Base-by-base conservation (phyloP, 2,888 invertebrate species). In the Oligia strigilis region DNA sequence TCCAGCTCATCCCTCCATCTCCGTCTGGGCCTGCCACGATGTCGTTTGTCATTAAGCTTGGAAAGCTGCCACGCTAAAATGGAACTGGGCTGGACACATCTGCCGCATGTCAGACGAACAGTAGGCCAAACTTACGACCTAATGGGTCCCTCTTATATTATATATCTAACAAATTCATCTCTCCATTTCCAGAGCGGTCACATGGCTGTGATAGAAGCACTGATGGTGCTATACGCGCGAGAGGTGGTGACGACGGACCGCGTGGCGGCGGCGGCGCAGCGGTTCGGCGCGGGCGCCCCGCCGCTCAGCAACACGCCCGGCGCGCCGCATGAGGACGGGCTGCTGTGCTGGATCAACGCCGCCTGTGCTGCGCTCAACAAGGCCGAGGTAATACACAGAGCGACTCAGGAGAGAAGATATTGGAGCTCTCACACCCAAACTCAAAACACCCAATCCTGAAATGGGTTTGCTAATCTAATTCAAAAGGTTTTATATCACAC, bases 131-230 rank as follows among this genome's bases (percentile, higher is more conserved):
- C 29, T 29, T 29, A 29, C 29, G 29, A 29, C 29, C 29, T 1
- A 29, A 29, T 29, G 29, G 29, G 29, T 29, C 29, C 29, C 29
- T 29, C 29, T 29, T 29, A 29, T 29, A 29, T 29, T 40, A 4
- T 29, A 6, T 36, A 40, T 8, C 0, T 60, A 66, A 78, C 6
- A 67, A 52, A 67, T 23, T 13, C 0, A 19, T 29, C 0, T 13
- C 1, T 11, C 1, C 13, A 3, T 46, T 96, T 97, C n/a, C 97
- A 99, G 99, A 98, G 98, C 95, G 99, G 99, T 92, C 99, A 99
- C 96, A 98, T 99, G 98, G 98, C 98, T 94, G 98, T 99, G 96
- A 98, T 99, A 96, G 99, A 99, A 97, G 98, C 99, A 90, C 97
- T 99, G 95, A 99, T 99, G 99, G 98, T 98, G 94, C 97, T 99